phyloP scores from a whole-genome alignment of 2,797 vertebrate genomes.

The Aythya fuligula region DNA sequence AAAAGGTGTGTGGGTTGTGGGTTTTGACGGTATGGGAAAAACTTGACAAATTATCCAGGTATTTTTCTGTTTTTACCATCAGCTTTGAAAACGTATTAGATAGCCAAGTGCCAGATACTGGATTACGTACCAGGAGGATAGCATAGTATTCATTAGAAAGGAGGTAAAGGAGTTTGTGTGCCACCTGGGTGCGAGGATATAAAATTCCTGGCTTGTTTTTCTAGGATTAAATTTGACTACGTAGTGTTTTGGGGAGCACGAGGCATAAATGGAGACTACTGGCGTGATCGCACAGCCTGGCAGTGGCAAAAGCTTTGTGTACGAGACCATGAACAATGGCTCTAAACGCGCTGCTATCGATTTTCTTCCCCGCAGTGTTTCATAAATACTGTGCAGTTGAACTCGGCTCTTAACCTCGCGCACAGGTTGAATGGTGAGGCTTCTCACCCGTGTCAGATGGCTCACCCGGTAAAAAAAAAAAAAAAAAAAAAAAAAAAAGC shows the following conservation, averaged over 20 bases:
- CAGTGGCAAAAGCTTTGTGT: background rate
- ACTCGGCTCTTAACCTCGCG: background rate
- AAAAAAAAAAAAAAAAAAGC: background rate
- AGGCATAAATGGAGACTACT: background rate
- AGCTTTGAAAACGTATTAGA: background rate
- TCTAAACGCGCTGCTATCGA: slow-evolving; percentile 35
- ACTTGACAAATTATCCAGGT: background rate
- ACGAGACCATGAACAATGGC: background rate
- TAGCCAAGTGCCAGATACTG: background rate
- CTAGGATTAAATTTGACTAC: background rate
- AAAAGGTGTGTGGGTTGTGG: background rate
- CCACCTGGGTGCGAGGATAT: background rate
- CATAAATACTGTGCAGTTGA: slow-evolving; percentile 10
- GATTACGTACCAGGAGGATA: background rate
- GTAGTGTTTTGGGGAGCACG: background rate
- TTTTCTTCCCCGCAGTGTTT: slow-evolving; percentile 32
- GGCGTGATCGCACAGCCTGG: background rate
- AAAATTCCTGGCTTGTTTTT: background rate
- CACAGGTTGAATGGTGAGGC: background rate
- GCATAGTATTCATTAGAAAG: background rate
- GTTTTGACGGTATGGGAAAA: background rate
- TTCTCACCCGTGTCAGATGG: background rate
- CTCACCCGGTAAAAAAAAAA: background rate
- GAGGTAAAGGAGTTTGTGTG: background rate
- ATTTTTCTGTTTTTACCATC: background rate